Evolutionary conservation across 2,888 invertebrate genomes (phyloP).

Genomic region (Zaprionus bogoriensis): DNA sequence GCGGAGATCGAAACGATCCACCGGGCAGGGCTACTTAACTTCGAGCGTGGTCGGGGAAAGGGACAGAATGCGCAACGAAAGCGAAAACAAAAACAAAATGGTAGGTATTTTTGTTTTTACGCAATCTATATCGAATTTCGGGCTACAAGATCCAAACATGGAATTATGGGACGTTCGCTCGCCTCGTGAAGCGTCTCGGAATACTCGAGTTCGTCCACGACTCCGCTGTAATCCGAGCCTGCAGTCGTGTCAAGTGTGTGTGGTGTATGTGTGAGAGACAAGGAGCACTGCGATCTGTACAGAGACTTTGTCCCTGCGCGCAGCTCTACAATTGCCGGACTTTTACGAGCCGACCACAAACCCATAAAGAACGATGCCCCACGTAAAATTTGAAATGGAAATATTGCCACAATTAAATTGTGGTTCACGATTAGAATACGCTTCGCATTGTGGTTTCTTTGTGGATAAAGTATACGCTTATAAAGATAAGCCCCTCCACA

Average conservation of each 20-base stretch:
- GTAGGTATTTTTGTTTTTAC: constrained; percentile 72
- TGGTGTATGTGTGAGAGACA: constrained; percentile 43
- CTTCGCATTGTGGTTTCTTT: constrained; percentile 33
- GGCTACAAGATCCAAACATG: constrained; percentile 33
- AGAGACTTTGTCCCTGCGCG: constrained; percentile 6
- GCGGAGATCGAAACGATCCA: constrained; percentile 29
- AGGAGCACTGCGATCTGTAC: constrained; percentile 41
- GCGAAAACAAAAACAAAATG: constrained; percentile 65
- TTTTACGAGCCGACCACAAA: constrained; percentile 51
- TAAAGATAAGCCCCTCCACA: too few species aligned
- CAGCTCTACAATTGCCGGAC: constrained; percentile 42
- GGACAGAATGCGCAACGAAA: constrained; percentile 30
- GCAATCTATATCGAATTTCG: constrained; percentile 71
- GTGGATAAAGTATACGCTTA: too few species aligned
- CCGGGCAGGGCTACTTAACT: constrained; percentile 33
- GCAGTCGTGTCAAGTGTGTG: constrained; percentile 69
- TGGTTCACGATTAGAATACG: constrained; percentile 59
- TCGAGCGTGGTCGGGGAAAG: constrained; percentile 1
- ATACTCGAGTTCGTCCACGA: constrained; percentile 43
- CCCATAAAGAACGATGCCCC: constrained; percentile 38
- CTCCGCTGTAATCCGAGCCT: constrained; percentile 63
- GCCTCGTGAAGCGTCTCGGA: constrained; percentile 49
- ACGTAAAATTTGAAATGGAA: constrained; percentile 19
- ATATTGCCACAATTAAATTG: constrained; percentile 58
- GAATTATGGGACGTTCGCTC: background rate